Percentiles rank a stretch among this genome's conserved stretches.
phyloP scores from a whole-genome alignment of 2,113 vertebrate species.

The Promerops cafer region DNA sequence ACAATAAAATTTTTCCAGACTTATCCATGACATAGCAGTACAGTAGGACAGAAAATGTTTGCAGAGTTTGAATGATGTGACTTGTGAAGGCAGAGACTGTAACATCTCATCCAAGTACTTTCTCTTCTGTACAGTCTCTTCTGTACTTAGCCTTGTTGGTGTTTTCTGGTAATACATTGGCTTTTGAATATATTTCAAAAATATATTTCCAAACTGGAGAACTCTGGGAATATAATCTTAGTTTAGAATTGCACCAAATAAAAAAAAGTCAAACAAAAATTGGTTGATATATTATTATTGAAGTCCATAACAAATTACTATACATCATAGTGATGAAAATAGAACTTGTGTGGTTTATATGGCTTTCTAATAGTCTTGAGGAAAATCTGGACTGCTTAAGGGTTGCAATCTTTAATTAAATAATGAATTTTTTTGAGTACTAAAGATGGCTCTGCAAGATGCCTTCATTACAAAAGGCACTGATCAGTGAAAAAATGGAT shows the following conservation, averaged over 20 bases:
- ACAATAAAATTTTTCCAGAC: background rate
- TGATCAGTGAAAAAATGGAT: background rate
- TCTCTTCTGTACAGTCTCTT: background rate
- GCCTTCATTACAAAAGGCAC: background rate
- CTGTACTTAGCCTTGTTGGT: background rate
- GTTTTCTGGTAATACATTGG: background rate
- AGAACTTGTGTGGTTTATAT: background rate
- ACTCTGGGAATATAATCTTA: background rate
- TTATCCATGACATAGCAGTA: background rate
- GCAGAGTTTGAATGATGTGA: background rate
- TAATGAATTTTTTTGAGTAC: background rate
- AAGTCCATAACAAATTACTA: background rate
- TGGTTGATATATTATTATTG: background rate
- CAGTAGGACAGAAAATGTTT: background rate
- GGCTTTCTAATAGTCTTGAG: background rate
- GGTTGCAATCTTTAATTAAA: background rate
- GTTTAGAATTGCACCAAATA: background rate
- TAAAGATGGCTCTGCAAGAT: background rate
- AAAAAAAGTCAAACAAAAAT: background rate
- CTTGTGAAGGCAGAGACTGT: background rate
- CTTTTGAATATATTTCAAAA: background rate
- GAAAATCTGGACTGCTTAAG: background rate
- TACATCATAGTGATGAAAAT: background rate
- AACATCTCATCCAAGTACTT: background rate
- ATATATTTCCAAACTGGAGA: background rate